Base-by-base conservation (phyloP, 2,797 vertebrate species). In the Enteromius argenteus region DNA sequence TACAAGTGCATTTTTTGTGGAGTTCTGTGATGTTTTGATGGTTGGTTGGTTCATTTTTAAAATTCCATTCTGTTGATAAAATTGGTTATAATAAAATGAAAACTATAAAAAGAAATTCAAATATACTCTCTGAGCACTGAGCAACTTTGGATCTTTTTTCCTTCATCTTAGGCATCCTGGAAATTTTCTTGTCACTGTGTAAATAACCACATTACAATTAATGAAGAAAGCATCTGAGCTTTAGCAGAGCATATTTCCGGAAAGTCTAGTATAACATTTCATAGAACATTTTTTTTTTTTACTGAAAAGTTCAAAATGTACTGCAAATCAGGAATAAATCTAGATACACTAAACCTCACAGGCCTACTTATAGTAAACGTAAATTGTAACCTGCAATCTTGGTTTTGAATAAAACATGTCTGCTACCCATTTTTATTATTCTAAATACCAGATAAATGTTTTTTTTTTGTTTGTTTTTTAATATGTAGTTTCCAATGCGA, bases 121-220 rank as follows among this genome's bases (percentile, higher is more conserved):
- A 27, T 53, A 37, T 5, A 23, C 10, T 8, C 10, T 21, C 30
- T 74, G 27, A 27, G 27, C 68, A 71, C 13, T 27, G 68, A 44
- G n/a, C n/a, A 71, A 71, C 15, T 49, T 32, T 73, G 14, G 69
- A 32, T 51, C 2, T 49, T 51, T 62, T 51, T 37, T 37, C 30
- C 10, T n/a, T 35, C 30, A 37, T 35, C 8, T 11, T 72, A 19
- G 42, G 19, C 30, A 8, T n/a, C 44, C 46, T 32, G 44, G 19
- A 37, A 4, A 75, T 56, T 75, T 49, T 73, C 27, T 51, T 37
- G 73, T 75, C 51, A 75, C 32, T 37, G 21, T 37, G 73, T 75
- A 75, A 75, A 75, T 56, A 58, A 39, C 21, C 13, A 37, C 3
- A 0, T 56, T 56, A 74, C 46, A 46, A 72, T 72, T 72, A 72